Evolutionary conservation across 2,797 vertebrate genomes (phyloP), one percentile per base, ranked within the genome.

Genomic region (Rousettus madagascariensis): DNA sequence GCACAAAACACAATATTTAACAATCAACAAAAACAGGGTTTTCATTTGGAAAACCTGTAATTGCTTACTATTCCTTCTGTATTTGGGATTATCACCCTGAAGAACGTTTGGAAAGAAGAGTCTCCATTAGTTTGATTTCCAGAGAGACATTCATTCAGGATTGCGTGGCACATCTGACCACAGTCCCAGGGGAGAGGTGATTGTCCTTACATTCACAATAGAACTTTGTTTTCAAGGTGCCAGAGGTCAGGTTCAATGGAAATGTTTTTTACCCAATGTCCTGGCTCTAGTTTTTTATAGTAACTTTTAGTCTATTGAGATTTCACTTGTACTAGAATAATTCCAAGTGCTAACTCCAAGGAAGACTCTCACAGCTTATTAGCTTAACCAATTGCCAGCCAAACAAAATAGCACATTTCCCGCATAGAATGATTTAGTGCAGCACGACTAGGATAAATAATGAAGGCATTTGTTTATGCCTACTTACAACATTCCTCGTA

Each of bases 381-480:
- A 94, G 86, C 86, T 95, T 93, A 85, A 90, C 86, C 90, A 96
- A 96, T 30, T 1, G 36, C 88, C 95, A 97, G 75, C 78, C 93
- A 87, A 3, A 82, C 85, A 94, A 96, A 97, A 97, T 10, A 43
- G 84, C 93, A 88, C 63, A 94, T 88, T 96, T 92, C 82, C 53
- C 38, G 3, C 0, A 28, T 87, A 95, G 51, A 90, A 65, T 90
- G 90, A 86, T 88, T 84, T 95, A 94, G 24, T 82, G 72, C 24
- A 5, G 68, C 16, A 59, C 8, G 41, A 92, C 57, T 17, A 88
- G 82, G 59, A 89, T 94, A 75, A 96, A 96, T 90, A 97, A 97
- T 83, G 65, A 86, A 96, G 77, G 86, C 95, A 75, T 97, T 87
- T 75, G 86, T 96, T 97, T 97, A 95, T 93, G 94, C 91, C 92